These are phyloP conservation scores for Gobio occitaniae DNA, from an alignment of 2,797 vertebrate species.

Conservation along the genomic window DNA sequence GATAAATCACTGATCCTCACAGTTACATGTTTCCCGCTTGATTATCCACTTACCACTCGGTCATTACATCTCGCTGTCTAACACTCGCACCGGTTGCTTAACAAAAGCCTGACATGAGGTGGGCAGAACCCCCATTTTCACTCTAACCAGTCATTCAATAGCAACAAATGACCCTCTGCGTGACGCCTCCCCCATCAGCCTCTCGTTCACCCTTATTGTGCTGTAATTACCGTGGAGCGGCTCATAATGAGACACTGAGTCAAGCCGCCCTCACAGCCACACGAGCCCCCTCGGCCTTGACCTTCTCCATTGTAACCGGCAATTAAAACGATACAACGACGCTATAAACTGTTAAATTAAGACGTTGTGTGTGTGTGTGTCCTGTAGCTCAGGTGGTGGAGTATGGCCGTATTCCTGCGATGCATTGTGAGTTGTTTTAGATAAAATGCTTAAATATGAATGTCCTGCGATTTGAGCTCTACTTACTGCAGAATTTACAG, in stretches of 20 bases:
- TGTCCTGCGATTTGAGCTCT: background rate
- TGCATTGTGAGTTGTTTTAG: background rate
- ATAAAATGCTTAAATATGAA: background rate
- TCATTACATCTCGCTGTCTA: constrained; percentile 59
- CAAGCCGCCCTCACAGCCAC: constrained; percentile 8
- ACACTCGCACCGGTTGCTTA: constrained; percentile 78
- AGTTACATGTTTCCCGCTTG: constrained; percentile 51
- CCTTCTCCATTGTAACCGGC: constrained; percentile 6
- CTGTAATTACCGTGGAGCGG: constrained; percentile 91
- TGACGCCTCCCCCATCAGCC: constrained; percentile 84
- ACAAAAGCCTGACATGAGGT: constrained; percentile 84
- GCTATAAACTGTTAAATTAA: background rate
- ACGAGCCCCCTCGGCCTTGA: constrained; percentile 1
- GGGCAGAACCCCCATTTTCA: constrained; percentile 64
- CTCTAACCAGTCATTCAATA: constrained; percentile 56
- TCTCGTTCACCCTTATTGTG: constrained; percentile 87
- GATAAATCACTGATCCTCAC: constrained; percentile 54
- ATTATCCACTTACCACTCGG: constrained; percentile 50
- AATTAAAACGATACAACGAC: constrained; percentile 12
- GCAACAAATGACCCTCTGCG: constrained; percentile 85
- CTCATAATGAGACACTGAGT: constrained; percentile 85
- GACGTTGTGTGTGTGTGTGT: background rate
- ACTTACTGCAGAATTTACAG: background rate
- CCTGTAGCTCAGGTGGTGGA: background rate
- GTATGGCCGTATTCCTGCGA: background rate